Conservation (phyloP, 2,888 invertebrate species). For the Apodemia mormo region DNA sequence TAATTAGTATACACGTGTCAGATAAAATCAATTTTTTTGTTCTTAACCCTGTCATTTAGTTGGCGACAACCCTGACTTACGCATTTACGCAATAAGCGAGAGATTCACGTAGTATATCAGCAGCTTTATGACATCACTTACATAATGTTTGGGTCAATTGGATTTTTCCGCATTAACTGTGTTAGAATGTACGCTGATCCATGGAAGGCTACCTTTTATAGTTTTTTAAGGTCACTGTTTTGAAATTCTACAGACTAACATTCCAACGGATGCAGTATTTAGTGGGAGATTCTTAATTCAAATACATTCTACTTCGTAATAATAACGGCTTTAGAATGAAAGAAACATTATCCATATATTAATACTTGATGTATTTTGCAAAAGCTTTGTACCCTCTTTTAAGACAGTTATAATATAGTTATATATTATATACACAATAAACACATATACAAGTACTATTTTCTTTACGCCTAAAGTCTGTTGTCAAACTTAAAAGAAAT, state of each 20-base stretch:
- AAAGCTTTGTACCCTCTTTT: too few relatives aligned
- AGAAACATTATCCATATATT: too few relatives aligned
- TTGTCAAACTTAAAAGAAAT: too few relatives aligned
- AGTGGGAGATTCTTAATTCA: too few relatives aligned
- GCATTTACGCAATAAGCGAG: slow-evolving; percentile 31
- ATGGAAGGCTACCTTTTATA: background rate
- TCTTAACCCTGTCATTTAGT: background rate
- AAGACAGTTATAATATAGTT: too few relatives aligned
- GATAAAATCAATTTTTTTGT: background rate
- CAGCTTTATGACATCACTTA: slow-evolving; percentile 20
- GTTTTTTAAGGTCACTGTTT: slow-evolving; percentile 5
- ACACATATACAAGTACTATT: too few relatives aligned
- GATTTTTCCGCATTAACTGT: slow-evolving; percentile 9
- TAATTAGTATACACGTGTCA: too few relatives aligned
- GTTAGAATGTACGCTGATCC: background rate
- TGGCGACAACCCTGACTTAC: slow-evolving; percentile 25
- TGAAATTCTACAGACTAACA: background rate
- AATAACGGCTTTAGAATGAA: too few relatives aligned
- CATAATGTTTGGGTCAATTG: slow-evolving; percentile 7
- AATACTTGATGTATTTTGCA: too few relatives aligned
- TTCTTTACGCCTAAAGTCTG: too few relatives aligned
- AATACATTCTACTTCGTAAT: too few relatives aligned
- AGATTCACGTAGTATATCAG: slow-evolving; percentile 20
- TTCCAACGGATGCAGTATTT: background rate
- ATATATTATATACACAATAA: too few relatives aligned